These are phyloP conservation scores for Microcebus ravelobensis DNA, from an alignment of 2,113 vertebrate species.

Conservation along the genomic window DNA sequence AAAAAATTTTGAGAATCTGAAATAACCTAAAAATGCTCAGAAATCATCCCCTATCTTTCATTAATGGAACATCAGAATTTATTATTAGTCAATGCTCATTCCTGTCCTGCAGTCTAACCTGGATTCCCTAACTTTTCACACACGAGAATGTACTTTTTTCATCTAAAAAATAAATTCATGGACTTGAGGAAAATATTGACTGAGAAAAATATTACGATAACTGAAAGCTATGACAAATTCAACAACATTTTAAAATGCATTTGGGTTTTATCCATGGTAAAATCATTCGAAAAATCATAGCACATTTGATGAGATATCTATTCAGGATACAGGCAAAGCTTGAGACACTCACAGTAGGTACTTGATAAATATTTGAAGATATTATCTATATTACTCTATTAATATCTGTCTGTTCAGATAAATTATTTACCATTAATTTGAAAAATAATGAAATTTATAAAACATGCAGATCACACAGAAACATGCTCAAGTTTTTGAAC, in stretches of 20 bases:
- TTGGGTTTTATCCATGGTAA: conserved; percentile 2
- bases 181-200: background rate
- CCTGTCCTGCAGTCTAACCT: background rate
- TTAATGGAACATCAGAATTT: background rate
- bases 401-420: background rate
- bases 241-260: background rate
- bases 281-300: background rate
- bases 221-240: background rate
- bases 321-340: background rate
- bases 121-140: background rate
- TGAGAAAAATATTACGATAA: conserved; percentile 11
- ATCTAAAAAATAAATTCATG: background rate
- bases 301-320: background rate
- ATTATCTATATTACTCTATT: background rate
- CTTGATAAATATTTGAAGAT: background rate
- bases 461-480: background rate
- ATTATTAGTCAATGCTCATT: background rate
- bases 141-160: background rate
- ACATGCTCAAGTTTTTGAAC: background rate
- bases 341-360: background rate
- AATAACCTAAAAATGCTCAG: background rate
- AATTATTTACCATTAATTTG: background rate
- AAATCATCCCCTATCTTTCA: background rate
- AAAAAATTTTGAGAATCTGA: background rate
- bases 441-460: conserved; percentile 19